Conservation (phyloP, 2,888 invertebrate genomes). For the Platycheirus albimanus region DNA sequence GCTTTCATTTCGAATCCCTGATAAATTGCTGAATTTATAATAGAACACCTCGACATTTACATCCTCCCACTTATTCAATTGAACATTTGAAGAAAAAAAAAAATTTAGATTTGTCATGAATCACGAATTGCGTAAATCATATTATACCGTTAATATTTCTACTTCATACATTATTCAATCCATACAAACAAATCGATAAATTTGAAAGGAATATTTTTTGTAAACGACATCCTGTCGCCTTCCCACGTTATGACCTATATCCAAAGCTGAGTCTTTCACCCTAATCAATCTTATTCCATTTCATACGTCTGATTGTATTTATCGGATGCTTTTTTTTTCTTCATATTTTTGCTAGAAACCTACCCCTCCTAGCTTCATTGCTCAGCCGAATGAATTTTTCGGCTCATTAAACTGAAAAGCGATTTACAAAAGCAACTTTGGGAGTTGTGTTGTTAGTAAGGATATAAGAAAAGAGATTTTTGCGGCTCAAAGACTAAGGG, state of each 20-base stretch:
- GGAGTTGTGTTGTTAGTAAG: conserved; percentile 24
- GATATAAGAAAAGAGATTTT: conserved; percentile 22
- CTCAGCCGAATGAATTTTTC: conserved; percentile 48
- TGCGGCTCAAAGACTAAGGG: neutral
- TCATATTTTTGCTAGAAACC: conserved; percentile 12
- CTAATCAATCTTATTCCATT: conserved; percentile 56
- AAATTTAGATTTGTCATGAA: conserved; percentile 2
- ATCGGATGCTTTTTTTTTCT: conserved; percentile 17
- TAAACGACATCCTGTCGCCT: conserved; percentile 32
- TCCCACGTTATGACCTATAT: conserved; percentile 28
- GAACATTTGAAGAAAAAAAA: neutral
- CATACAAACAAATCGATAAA: conserved; percentile 22
- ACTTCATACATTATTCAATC: conserved; percentile 41
- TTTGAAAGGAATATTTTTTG: conserved; percentile 11
- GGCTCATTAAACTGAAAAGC: conserved; percentile 68
- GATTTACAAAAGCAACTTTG: conserved; percentile 49
- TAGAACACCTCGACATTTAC: no score
- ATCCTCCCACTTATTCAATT: conserved; percentile 1
- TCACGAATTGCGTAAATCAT: conserved; percentile 2
- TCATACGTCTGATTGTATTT: conserved; percentile 47
- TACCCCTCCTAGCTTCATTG: conserved; percentile 43
- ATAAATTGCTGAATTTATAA: no score
- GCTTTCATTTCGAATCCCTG: no score
- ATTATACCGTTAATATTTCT: conserved; percentile 21
- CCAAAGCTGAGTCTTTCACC: conserved; percentile 26